A percentile compares a stretch with the other conserved stretches of the same genome.
Evolutionary conservation across 1,140 invertebrate species (phyloP).

Genomic region (Drosophila cardini): DNA sequence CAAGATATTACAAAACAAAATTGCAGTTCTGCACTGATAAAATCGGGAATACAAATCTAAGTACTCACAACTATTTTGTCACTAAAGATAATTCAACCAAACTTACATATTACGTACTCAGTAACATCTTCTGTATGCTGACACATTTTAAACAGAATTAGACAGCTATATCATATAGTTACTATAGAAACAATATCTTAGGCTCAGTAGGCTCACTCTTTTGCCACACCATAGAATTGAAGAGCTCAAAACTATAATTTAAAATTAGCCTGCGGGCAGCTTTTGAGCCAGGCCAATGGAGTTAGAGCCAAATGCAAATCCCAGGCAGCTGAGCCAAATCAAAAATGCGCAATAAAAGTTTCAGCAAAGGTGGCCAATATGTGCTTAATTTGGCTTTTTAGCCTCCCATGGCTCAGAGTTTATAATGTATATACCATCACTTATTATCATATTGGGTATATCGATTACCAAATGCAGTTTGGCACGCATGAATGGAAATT

Average conservation of each 20-base stretch:
- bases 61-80: too few species aligned
- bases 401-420: constrained; percentile 50
- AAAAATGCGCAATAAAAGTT: constrained; percentile 77
- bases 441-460: constrained; percentile 72
- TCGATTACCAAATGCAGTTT: constrained; percentile 66
- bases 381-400: constrained; percentile 2
- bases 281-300: background rate
- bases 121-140: too few species aligned
- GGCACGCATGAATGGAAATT: constrained; percentile 57
- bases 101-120: too few species aligned
- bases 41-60: too few species aligned
- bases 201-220: too few species aligned
- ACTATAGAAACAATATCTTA: too few species aligned
- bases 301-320: constrained; percentile 40
- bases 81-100: too few species aligned
- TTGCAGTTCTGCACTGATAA: too few species aligned
- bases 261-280: constrained; percentile 55
- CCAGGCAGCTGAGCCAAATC: constrained; percentile 57
- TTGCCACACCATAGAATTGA: constrained; percentile 31
- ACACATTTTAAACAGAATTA: too few species aligned
- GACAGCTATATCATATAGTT: too few species aligned
- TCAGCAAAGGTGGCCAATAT: constrained; percentile 46
- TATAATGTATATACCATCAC: constrained; percentile 57
- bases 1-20: too few species aligned
- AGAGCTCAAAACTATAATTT: constrained; percentile 72